Conservation (phyloP, 2,113 vertebrate genomes). For the Pelobates fuscus region DNA sequence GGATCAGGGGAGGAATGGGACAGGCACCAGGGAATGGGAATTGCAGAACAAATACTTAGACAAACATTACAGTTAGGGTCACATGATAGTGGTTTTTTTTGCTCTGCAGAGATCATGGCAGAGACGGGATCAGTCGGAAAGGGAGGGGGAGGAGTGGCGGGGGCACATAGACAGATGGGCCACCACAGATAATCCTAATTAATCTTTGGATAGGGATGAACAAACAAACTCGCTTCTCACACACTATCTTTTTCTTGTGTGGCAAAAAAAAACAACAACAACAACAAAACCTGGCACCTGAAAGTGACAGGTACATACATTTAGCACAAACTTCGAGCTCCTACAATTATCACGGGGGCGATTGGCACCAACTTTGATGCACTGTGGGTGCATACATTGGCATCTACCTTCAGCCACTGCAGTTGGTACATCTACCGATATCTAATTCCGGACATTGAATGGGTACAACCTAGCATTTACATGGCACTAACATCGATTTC, state of each 20-base stretch:
- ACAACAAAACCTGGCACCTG: too few species aligned
- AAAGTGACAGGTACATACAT: too few species aligned
- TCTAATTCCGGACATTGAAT: too few species aligned
- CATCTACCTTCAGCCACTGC: too few species aligned
- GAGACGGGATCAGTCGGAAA: not conserved
- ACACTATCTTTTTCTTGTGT: not conserved
- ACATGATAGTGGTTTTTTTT: conserved; percentile 37
- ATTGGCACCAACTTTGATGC: too few species aligned
- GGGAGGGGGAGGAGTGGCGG: not conserved
- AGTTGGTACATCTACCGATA: too few species aligned
- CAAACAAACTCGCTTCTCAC: conserved; percentile 14
- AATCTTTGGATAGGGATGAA: conserved; percentile 15
- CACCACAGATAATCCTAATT: not conserved
- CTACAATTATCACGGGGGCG: too few species aligned
- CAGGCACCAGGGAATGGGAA: not conserved
- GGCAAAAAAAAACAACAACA: too few species aligned
- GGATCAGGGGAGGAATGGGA: not conserved
- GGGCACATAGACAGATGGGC: conserved; percentile 46
- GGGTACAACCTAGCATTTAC: too few species aligned
- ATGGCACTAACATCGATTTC: too few species aligned
- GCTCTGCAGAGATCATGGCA: not conserved
- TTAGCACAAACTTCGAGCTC: too few species aligned
- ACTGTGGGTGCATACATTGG: too few species aligned
- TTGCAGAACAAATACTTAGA: conserved; percentile 21
- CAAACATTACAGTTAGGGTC: conserved; percentile 15